Evolutionary conservation across 2,888 invertebrate species (phyloP), one percentile per base, ranked within the genome.

Genomic region (Spicauda simplicius): DNA sequence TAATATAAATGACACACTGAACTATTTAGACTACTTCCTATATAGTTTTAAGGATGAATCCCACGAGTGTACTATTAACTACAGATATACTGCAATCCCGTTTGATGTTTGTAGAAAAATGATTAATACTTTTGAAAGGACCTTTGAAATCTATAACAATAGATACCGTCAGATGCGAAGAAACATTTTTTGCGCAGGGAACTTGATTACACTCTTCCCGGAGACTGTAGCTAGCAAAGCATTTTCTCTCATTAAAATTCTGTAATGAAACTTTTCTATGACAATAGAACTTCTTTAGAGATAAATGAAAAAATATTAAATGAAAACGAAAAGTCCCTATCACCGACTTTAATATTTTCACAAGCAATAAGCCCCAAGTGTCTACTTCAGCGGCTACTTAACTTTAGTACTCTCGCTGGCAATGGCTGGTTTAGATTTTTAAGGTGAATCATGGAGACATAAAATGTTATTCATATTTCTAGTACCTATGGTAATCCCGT

Each of bases 221-320:
- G 59, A 59, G 59, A 55, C 66, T 41, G 62, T 48, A 54, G 60
- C 63, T 45, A 48, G 45, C 65, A 54, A 58, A 65, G 45, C 55
- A 66, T 65, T 63, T 55, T 57, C 66, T 61, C 66, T 66, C 66
- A 66, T 66, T 66, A 66, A 66, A 66, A 66, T 66, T 66, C 56
- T 61, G 66, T 66, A 66, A 66, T 61, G 60, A 66, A 66, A 66
- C 66, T 66, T 61, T 66, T 66, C 55, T 59, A 66, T 66, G 55
- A 66, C 66, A 66, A 66, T 59, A 59, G 55, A 52, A 56, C 37
- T 61, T 61, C 50, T 61, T 61, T 56, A 66, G 50, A 48, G 66
- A 60, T 66, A 66, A 66, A 66, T 61, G 66, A 50, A 37, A 52
- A 66, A 66, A 66, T 50, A 66, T 60, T 50, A 50, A 66, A 66